These are phyloP conservation scores for Siniperca knerii DNA, from an alignment of 2,113 vertebrate species.

Conservation along the genomic window DNA sequence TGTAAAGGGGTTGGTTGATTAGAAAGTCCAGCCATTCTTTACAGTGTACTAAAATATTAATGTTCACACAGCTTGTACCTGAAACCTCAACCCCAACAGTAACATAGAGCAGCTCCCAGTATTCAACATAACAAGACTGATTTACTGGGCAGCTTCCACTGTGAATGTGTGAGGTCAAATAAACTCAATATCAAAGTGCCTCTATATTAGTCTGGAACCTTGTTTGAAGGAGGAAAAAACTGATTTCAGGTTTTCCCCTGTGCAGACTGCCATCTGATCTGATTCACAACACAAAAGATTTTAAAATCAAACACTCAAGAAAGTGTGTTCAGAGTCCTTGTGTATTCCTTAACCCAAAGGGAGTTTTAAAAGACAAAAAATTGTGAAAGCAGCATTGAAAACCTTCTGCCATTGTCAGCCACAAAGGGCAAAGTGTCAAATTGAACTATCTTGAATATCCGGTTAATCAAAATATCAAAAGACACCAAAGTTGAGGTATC, in stretches of 20 bases:
- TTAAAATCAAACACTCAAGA: conserved; percentile 14
- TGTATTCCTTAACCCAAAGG: conserved; percentile 19
- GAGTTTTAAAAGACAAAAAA: conserved; percentile 24
- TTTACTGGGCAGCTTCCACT: background rate
- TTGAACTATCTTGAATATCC: conserved; percentile 35
- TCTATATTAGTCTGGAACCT: background rate
- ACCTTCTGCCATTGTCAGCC: background rate
- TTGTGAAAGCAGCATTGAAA: conserved; percentile 1
- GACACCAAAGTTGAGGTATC: conserved; percentile 45
- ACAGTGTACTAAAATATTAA: background rate
- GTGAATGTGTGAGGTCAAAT: background rate
- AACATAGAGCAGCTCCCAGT: background rate
- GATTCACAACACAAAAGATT: conserved; percentile 10
- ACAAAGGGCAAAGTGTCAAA: conserved; percentile 38
- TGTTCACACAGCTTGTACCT: background rate
- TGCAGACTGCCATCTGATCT: background rate
- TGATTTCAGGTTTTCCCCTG: background rate
- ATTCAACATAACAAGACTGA: background rate
- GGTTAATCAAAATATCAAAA: conserved; percentile 60
- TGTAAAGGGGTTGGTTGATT: too few species aligned
- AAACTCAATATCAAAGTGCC: background rate
- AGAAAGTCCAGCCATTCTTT: background rate
- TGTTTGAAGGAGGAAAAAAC: background rate
- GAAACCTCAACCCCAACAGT: too few species aligned
- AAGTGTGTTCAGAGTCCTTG: background rate